Evolutionary conservation across 2,113 vertebrate species (phyloP).

Genomic region (Apus apus): DNA sequence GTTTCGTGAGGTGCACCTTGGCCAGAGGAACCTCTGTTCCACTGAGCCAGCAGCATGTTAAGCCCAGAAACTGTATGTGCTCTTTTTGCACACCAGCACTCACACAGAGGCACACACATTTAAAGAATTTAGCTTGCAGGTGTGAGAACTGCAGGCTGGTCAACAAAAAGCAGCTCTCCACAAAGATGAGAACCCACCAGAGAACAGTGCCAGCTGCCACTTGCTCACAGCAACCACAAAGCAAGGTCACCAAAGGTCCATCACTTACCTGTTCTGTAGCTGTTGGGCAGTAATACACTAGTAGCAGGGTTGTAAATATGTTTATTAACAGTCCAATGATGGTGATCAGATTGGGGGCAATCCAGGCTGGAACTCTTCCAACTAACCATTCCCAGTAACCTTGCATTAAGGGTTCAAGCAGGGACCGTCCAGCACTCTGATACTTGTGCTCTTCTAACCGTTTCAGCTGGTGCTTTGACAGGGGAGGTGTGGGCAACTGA

Average conservation of each 20-base stretch:
- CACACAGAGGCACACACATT: not conserved
- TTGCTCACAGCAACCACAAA: rapidly evolving
- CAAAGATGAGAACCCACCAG: not conserved
- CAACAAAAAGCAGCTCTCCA: not conserved
- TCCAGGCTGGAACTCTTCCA: conserved; percentile 89
- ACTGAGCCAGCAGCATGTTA: rapidly evolving
- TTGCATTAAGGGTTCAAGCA: conserved; percentile 97
- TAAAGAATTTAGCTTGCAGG: not conserved
- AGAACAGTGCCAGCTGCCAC: not conserved
- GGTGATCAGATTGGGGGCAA: conserved; percentile 97
- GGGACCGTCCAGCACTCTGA: conserved; percentile 91
- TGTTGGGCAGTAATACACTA: conserved; percentile 95
- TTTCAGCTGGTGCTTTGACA: conserved; percentile 94
- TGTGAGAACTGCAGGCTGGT: rapidly evolving
- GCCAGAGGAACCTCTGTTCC: not conserved
- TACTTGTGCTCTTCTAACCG: conserved; percentile 97
- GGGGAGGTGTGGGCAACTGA: conserved; percentile 89
- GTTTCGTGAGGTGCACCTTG: rapidly evolving
- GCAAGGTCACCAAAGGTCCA: not conserved
- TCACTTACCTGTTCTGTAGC: conserved; percentile 92
- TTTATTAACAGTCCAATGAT: conserved; percentile 93
- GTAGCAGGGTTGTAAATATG: conserved; percentile 92
- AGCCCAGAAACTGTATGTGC: rapidly evolving
- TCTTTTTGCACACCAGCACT: not conserved
- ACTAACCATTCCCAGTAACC: conserved; percentile 98